Percentiles rank a stretch among this genome's conserved stretches.
Evolutionary conservation across 2,113 vertebrate species (phyloP).

Genomic region (Vimba vimba): DNA sequence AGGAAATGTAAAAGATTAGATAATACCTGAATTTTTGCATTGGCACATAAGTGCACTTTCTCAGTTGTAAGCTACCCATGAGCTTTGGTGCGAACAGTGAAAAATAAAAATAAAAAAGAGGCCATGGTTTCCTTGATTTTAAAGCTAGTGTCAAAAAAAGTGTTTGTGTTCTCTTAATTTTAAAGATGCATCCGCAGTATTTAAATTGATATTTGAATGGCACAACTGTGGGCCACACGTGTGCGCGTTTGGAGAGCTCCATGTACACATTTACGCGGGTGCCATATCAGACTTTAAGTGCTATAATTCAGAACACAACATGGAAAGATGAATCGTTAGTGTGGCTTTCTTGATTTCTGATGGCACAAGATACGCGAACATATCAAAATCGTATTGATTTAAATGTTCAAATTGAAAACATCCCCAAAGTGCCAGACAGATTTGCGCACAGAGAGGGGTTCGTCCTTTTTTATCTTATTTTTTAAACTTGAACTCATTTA

Average conservation of each 20-base stretch:
- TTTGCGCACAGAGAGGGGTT: slow-evolving; percentile 67
- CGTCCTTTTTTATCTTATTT: neutral
- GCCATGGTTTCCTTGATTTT: neutral
- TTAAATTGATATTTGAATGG: neutral
- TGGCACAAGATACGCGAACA: neutral
- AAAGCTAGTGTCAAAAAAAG: neutral
- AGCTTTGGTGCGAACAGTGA: neutral
- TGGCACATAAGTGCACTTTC: neutral
- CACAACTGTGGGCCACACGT: neutral
- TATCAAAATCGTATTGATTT: neutral
- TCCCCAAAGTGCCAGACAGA: slow-evolving; percentile 51
- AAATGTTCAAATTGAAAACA: neutral
- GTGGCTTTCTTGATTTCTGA: slow-evolving; percentile 12
- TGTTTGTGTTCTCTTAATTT: neutral
- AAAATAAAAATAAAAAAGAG: neutral
- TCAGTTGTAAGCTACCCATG: neutral
- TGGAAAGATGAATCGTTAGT: neutral
- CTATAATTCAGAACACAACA: neutral
- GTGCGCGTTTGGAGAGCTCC: slow-evolving; percentile 74
- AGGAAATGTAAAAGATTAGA: neutral
- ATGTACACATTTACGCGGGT: slow-evolving; percentile 74
- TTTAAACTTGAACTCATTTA: slow-evolving; percentile 38
- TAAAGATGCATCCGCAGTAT: neutral
- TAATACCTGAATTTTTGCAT: neutral
- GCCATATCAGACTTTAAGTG: slow-evolving; percentile 36